Evolutionary conservation across 1,140 invertebrate genomes (phyloP), one percentile per base, ranked within the genome.

Genomic region (Fopius arisanus): DNA sequence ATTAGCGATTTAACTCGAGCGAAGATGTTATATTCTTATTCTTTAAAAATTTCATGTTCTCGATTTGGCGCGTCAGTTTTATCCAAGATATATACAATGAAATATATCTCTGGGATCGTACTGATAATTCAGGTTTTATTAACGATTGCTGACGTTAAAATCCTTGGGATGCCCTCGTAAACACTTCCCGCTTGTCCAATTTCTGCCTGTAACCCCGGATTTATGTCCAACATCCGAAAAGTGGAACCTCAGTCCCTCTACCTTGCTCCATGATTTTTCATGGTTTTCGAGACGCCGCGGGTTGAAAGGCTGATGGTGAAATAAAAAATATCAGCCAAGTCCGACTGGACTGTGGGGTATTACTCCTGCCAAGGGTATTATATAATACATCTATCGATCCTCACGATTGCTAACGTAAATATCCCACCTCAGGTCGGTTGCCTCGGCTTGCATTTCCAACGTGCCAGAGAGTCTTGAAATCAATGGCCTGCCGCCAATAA

Each of bases 241-340:
- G 23, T 26, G 54, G 33, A 37, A 37, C 33, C 67, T 40, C 21
- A 72, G 65, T 59, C 72, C 69, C 33, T 72, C 72, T 76, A 66
- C 76, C 48, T 72, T 29, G 63, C 67, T 14, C 70, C 48, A 69
- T 72, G 77, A 82, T 83, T 82, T 83, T 83, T 81, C 80, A 81
- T 77, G 73, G 74, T 48, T 29, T 23, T 41, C 63, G 43, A n/a
- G 41, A 43, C 75, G 76, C 72, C 63, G 75, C 73, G 68, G 63
- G 59, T 41, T 26, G 19, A 23, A 26, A 59, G 10, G 26, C 23
- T 5, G 23, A 21, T 19, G n/a, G 51, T 21, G 21, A 54, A 1
- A 59, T 10, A 26, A 59, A 59, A 28, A 59, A 26, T 59, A 1
- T 3, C 3, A 59, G 1, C 21, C 26, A 26, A 59, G 23, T 23